Conservation (phyloP, 2,797 vertebrate genomes). For the Lutjanus campechanus region DNA sequence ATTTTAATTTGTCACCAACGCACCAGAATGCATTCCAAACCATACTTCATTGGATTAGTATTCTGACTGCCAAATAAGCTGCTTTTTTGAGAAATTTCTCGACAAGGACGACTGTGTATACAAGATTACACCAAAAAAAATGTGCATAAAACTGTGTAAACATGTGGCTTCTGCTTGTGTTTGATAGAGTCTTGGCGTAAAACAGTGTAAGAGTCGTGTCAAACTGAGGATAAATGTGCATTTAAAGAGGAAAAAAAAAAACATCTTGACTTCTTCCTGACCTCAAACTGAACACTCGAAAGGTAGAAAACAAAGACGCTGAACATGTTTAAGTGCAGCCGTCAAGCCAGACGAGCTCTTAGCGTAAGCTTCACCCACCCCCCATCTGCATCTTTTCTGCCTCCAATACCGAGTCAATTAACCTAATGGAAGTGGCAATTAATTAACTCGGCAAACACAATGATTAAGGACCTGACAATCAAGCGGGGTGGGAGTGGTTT, state of each 20-base stretch:
- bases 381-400: constrained; percentile 59
- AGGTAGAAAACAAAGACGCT: neutral
- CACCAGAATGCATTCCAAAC: neutral
- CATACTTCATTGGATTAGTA: neutral
- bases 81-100: neutral
- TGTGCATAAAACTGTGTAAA: neutral
- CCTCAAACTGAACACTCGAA: constrained; percentile 2
- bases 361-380: constrained; percentile 34
- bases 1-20: constrained; percentile 2
- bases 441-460: constrained; percentile 76
- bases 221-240: neutral
- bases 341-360: constrained; percentile 39
- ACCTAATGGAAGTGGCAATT: constrained; percentile 82
- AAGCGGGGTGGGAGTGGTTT: constrained; percentile 59
- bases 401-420: constrained; percentile 74
- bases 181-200: neutral
- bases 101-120: too few relatives aligned
- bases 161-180: neutral
- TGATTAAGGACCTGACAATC: constrained; percentile 78
- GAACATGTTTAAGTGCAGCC: neutral
- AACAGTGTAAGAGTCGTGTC: neutral
- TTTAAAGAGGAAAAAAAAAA: neutral
- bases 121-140: neutral
- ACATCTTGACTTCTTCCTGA: constrained; percentile 23
- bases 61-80: too few relatives aligned